A percentile compares a stretch with the other conserved stretches of the same genome.
Evolutionary conservation across 2,888 invertebrate genomes (phyloP).

Genomic region (Dicyrtomina minuta): DNA sequence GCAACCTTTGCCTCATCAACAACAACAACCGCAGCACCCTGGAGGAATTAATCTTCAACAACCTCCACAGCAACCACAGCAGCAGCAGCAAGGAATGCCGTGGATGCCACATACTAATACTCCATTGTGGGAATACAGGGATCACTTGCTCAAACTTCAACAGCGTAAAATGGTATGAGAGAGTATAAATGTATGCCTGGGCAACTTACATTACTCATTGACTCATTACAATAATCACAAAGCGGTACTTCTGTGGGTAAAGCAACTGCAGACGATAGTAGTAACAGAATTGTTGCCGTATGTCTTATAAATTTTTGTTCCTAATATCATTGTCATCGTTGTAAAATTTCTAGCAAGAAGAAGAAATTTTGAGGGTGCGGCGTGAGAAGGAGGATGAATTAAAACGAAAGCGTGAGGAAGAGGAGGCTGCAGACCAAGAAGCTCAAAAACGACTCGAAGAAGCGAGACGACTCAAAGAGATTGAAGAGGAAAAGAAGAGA

Average conservation of each 20-base stretch:
- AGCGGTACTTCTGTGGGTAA: no score
- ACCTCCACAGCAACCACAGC: conserved; percentile 16
- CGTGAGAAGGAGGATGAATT: conserved; percentile 58
- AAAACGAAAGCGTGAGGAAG: conserved; percentile 62
- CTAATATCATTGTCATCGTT: neutral
- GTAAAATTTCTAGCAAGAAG: conserved; percentile 41
- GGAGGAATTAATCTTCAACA: conserved; percentile 7
- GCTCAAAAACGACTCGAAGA: conserved; percentile 42
- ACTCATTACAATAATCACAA: no score
- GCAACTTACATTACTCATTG: neutral
- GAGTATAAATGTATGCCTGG: neutral
- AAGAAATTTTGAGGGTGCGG: conserved; percentile 43
- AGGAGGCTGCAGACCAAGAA: conserved; percentile 43
- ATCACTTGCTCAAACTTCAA: conserved; percentile 47
- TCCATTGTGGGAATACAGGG: conserved; percentile 48
- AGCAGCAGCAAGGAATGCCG: conserved; percentile 26
- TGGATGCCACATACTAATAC: conserved; percentile 42
- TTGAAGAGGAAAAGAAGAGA: conserved; percentile 50
- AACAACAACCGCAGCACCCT: neutral
- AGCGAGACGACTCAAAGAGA: conserved; percentile 18
- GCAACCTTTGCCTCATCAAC: neutral
- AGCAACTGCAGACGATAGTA: neutral
- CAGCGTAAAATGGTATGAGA: conserved; percentile 45
- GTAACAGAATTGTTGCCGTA: neutral
- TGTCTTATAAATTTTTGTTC: neutral